Evolutionary conservation across 2,888 invertebrate genomes (phyloP).

Genomic region (Meandrusa payeni): DNA sequence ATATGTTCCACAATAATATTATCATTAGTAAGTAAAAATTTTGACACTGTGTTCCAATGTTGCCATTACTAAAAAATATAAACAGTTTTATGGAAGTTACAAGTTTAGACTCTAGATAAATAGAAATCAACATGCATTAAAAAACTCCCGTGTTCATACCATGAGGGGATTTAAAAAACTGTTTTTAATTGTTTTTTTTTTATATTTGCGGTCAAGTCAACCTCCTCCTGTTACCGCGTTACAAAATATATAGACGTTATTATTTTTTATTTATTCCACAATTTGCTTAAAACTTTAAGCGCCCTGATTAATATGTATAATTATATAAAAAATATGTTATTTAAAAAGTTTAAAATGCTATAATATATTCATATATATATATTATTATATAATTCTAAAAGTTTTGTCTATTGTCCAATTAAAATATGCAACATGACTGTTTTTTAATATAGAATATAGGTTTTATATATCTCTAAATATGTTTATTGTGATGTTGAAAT

Average conservation of each 20-base stretch:
- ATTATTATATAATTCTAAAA: background rate
- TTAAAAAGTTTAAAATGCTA: background rate
- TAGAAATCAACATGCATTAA: conserved; percentile 33
- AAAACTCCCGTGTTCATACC: conserved; percentile 42
- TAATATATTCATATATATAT: background rate
- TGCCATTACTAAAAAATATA: background rate
- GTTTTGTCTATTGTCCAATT: background rate
- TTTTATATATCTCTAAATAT: background rate
- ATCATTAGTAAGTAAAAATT: conserved; percentile 37
- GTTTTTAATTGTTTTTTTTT: conserved; percentile 34
- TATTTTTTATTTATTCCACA: conserved; percentile 42
- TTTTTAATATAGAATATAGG: background rate
- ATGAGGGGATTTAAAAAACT: conserved; percentile 57
- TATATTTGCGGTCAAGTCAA: conserved; percentile 54
- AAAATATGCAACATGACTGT: conserved; percentile 1
- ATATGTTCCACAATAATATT: background rate
- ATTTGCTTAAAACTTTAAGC: conserved; percentile 39
- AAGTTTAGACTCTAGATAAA: conserved; percentile 34
- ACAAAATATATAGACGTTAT: conserved; percentile 46
- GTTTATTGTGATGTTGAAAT: background rate
- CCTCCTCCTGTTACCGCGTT: conserved; percentile 77
- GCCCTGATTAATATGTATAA: conserved; percentile 19
- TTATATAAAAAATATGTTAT: background rate
- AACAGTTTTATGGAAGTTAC: conserved; percentile 60
- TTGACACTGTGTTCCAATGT: too few species aligned